A percentile compares a stretch with the other conserved stretches of the same genome.
phyloP scores from a whole-genome alignment of 2,113 vertebrate species.

The Ciconia boyciana region DNA sequence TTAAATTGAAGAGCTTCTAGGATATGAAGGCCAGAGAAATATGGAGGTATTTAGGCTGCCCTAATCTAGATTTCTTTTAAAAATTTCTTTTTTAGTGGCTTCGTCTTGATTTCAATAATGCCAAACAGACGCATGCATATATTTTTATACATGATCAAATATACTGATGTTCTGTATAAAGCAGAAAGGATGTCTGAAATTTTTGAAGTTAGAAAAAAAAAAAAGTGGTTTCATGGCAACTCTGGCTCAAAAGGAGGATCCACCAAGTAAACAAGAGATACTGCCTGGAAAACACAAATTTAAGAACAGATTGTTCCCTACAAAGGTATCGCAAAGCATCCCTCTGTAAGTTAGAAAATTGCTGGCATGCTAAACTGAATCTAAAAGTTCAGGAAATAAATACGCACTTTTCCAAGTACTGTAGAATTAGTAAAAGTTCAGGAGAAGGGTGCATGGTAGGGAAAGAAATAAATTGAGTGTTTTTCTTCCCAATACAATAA shows the following conservation, averaged over 20 bases:
- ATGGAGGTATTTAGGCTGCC: neutral
- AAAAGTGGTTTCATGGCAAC: neutral
- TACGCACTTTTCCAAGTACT: neutral
- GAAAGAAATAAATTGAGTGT: neutral
- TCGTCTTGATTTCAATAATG: neutral
- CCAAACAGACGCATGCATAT: neutral
- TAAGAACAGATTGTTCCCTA: neutral
- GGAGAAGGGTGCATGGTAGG: neutral
- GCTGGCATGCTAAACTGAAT: neutral
- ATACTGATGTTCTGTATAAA: neutral
- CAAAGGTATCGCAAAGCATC: neutral
- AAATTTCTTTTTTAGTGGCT: neutral
- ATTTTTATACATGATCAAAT: neutral
- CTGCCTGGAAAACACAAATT: neutral
- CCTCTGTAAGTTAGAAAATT: neutral
- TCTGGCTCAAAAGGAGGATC: neutral
- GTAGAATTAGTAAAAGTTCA: neutral
- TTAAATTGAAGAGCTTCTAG: neutral
- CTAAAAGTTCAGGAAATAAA: neutral
- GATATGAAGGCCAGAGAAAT: neutral
- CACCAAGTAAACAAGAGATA: neutral
- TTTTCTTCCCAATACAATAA: neutral
- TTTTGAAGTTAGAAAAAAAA: neutral
- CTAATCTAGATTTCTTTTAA: neutral
- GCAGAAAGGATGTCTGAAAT: neutral